phyloP scores from a whole-genome alignment of 2,113 vertebrate species.

The Sorex fumeus region DNA sequence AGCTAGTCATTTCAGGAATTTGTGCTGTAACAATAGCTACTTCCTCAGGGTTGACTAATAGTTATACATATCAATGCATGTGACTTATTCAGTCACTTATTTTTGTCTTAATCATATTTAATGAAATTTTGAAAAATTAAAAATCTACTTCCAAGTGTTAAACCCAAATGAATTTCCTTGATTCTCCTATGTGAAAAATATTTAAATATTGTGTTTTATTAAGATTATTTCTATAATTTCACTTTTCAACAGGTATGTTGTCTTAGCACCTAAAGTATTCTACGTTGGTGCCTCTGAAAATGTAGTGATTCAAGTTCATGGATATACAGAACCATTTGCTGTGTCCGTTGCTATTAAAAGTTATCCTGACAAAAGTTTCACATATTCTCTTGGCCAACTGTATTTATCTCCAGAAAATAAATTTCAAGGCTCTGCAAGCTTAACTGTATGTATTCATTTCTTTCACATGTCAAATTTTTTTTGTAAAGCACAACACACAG shows the following conservation, averaged over 20 bases:
- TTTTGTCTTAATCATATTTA: neutral
- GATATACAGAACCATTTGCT: conserved; percentile 85
- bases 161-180: neutral
- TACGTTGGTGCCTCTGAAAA: conserved; percentile 89
- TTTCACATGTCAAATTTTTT: neutral
- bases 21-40: too few species aligned
- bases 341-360: conserved; percentile 89
- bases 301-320: conserved; percentile 92
- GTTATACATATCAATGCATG: too few species aligned
- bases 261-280: conserved; percentile 90
- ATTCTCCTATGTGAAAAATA: conserved; percentile 1
- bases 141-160: neutral
- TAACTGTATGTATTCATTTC: conserved; percentile 88
- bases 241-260: conserved; percentile 88
- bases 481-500: neutral
- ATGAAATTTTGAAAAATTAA: neutral
- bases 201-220: neutral
- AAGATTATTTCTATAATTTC: neutral
- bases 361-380: conserved; percentile 86
- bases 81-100: too few species aligned
- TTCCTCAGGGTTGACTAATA: too few species aligned
- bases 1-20: too few species aligned
- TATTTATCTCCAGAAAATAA: conserved; percentile 81
- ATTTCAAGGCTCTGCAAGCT: conserved; percentile 59
- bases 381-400: conserved; percentile 80